phyloP scores from a whole-genome alignment of 2,797 vertebrate species.

The Thaleichthys pacificus region DNA sequence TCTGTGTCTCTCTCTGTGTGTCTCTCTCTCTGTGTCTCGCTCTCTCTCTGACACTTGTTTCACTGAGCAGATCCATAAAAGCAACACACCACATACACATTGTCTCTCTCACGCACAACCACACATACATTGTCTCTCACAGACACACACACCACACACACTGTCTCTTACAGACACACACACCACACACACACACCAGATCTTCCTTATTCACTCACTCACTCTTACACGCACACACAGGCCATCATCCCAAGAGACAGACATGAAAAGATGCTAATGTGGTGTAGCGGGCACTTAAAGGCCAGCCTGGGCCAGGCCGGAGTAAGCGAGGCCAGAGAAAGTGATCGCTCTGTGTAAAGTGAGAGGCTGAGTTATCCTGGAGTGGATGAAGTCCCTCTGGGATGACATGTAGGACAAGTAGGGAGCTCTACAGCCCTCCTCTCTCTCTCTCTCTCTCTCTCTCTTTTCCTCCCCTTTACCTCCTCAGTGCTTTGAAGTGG shows the following conservation, averaged over 20 bases:
- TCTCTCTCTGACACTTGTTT: background rate
- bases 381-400: conserved; percentile 49
- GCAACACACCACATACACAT: conserved; percentile 6
- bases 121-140: background rate
- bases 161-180: too few relatives aligned
- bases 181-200: background rate
- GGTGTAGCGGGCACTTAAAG: conserved; percentile 55
- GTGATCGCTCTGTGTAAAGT: too few relatives aligned
- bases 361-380: conserved; percentile 55
- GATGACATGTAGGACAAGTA: conserved; percentile 57
- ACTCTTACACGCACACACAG: conserved; percentile 11
- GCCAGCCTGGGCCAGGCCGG: conserved; percentile 52
- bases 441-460: conserved; percentile 12
- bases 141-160: background rate
- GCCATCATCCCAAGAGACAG: conserved; percentile 48
- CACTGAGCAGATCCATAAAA: background rate
- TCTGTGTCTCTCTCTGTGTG: background rate
- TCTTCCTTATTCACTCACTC: background rate
- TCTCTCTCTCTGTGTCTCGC: background rate
- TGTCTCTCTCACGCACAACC: background rate
- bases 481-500: conserved; percentile 64
- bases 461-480: conserved; percentile 6
- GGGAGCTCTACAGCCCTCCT: conserved; percentile 39
- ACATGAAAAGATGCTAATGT: conserved; percentile 60
- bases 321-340: conserved; percentile 42